A percentile compares a stretch with the other conserved stretches of the same genome.
Conservation (phyloP, 2,888 invertebrate genomes). For the Eristalis pertinax region DNA sequence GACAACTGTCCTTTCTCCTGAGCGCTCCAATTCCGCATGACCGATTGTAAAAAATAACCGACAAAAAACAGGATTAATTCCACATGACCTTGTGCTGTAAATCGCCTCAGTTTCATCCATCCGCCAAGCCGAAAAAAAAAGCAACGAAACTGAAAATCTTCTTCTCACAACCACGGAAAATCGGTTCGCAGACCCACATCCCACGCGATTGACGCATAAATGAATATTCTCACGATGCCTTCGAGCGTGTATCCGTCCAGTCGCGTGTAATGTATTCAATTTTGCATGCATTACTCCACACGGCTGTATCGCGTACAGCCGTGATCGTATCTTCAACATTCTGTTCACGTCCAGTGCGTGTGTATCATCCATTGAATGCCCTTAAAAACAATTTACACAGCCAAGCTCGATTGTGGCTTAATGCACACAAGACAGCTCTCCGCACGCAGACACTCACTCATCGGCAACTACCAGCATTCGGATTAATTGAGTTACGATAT, state of each 20-base stretch:
- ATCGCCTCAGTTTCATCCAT: too few relatives aligned
- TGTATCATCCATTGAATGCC: slow-evolving; percentile 20
- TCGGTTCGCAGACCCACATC: background rate
- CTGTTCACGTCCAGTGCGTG: slow-evolving; percentile 8
- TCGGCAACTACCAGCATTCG: background rate
- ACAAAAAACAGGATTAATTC: too few relatives aligned
- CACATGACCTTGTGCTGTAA: too few relatives aligned
- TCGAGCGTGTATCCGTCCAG: background rate
- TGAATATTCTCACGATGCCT: background rate
- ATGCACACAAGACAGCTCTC: slow-evolving; percentile 13
- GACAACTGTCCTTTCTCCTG: too few relatives aligned
- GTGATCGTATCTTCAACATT: slow-evolving; percentile 32
- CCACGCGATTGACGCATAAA: background rate
- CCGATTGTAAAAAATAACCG: too few relatives aligned
- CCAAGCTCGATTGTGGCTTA: slow-evolving; percentile 23
- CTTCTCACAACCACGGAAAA: background rate
- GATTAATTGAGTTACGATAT: slow-evolving; percentile 22
- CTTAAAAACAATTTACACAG: slow-evolving; percentile 47
- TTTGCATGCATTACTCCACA: slow-evolving; percentile 38
- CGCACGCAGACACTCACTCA: background rate
- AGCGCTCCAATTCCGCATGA: too few relatives aligned
- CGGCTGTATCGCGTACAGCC: background rate
- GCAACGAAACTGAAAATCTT: background rate
- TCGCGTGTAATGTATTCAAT: slow-evolving; percentile 38
- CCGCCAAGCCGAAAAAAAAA: background rate